Percentiles rank a stretch among this genome's conserved stretches.
Evolutionary conservation across 2,797 vertebrate genomes (phyloP).

Genomic region (Spheniscus humboldti): DNA sequence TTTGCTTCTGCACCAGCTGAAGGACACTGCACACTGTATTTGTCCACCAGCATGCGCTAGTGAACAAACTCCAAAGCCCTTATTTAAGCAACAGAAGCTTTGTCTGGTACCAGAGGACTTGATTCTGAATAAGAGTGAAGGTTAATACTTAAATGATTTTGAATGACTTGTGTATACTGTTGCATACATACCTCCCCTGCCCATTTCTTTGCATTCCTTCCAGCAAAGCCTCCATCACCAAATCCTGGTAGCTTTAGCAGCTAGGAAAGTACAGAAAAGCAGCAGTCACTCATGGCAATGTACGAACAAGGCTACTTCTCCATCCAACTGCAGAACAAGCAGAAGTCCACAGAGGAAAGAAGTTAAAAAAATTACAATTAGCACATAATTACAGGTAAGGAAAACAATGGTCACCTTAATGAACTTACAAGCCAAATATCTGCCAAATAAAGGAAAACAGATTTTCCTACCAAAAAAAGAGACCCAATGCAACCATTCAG

Average conservation of each 20-base stretch:
- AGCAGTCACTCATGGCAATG: neutral
- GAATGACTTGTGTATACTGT: neutral
- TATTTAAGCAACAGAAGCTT: neutral
- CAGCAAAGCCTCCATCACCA: slow-evolving; percentile 76
- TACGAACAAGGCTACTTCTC: neutral
- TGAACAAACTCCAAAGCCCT: neutral
- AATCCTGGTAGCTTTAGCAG: slow-evolving; percentile 19
- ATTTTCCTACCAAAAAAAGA: neutral
- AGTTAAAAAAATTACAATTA: neutral
- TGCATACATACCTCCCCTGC: slow-evolving; percentile 63
- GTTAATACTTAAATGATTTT: neutral
- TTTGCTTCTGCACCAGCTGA: neutral
- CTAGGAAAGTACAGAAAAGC: neutral
- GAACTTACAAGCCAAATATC: neutral
- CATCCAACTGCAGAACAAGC: slow-evolving; percentile 14
- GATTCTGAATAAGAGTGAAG: neutral
- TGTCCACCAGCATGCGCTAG: neutral
- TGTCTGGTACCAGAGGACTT: neutral
- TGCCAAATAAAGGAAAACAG: neutral
- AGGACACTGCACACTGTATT: neutral
- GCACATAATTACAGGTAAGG: neutral
- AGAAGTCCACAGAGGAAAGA: neutral
- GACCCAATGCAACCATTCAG: neutral
- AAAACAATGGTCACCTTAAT: neutral
- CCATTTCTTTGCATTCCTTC: slow-evolving; percentile 70